Base-by-base conservation (phyloP, 2,113 vertebrate genomes). In the Castor canadensis region DNA sequence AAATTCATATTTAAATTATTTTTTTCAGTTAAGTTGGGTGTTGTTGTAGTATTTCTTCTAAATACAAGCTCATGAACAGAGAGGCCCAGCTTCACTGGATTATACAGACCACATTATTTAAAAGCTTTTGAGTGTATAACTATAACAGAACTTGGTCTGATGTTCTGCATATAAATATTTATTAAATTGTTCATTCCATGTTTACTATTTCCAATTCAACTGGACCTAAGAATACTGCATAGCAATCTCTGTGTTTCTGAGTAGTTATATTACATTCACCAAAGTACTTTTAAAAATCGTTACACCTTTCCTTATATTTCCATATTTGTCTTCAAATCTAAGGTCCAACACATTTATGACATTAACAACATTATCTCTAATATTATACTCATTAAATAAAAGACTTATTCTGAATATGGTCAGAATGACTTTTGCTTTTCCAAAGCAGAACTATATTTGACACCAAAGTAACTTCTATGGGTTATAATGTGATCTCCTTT, bases 1-100 rank as follows among this genome's bases (percentile, higher is more conserved):
- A 87, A 95, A 62, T 71, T 85, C 93, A 88, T 87, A 62, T 66
- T 89, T 81, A 45, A 86, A 47, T 76, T 89, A 56, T 58, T 13
- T n/a, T 87, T 79, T 91, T 52, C n/a, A 52, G 54, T 82, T 91
- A 88, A 79, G 62, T 38, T 91, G 38, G 24, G 43, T 69, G 7
- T 32, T 80, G 6, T 73, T 54, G 43, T 38, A 93, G 8, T 26
- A 19, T 73, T 91, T 95, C 49, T 90, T 69, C 5, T 75, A 77
- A 73, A 95, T 81, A 72, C 12, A 76, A 47, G 0, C 38, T 5
- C 58, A 72, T 89, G n/a, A 13, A 69, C 24, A 67, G 9, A 95
- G 17, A 84, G 12, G 35, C 10, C 4, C 13, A 79, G 22, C 12
- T 84, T 77, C 58, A 88, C 15, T 81, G 52, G 38, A 5, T 84